phyloP scores from a whole-genome alignment of 2,797 vertebrate species.

The Sebastes hubbsi region DNA sequence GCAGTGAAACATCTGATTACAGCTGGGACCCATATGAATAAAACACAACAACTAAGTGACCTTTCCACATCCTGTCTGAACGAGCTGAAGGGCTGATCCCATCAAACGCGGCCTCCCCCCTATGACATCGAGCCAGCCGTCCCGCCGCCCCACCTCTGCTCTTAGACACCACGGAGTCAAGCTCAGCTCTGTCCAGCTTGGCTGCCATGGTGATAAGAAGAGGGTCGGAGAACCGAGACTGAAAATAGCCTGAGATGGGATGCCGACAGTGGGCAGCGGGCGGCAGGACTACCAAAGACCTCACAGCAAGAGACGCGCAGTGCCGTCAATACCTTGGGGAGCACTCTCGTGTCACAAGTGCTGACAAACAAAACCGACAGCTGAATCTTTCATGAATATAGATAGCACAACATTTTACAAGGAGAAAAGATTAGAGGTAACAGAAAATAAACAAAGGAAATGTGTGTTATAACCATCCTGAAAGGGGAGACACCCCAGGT shows the following conservation, averaged over 20 bases:
- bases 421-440: neutral
- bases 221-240: constrained; percentile 14
- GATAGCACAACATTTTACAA: neutral
- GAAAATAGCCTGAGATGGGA: constrained; percentile 48
- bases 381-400: neutral
- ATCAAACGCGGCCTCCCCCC: constrained; percentile 64
- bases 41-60: constrained; percentile 61
- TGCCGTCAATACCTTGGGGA: constrained; percentile 25
- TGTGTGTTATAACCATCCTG: neutral
- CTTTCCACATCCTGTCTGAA: constrained; percentile 70
- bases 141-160: constrained; percentile 55
- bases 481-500: neutral
- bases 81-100: constrained; percentile 56
- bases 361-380: constrained; percentile 20
- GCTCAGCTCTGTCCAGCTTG: constrained; percentile 38
- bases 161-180: constrained; percentile 33
- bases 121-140: constrained; percentile 41
- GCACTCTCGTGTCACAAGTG: constrained; percentile 20
- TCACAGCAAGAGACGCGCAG: constrained; percentile 20
- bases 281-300: constrained; percentile 34
- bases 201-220: constrained; percentile 73
- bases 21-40: constrained; percentile 37
- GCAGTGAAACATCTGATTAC: constrained; percentile 30
- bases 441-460: neutral
- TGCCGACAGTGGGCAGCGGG: constrained; percentile 17